Conservation (phyloP, 1,140 invertebrate genomes). For the Xylocopa sonorina region DNA sequence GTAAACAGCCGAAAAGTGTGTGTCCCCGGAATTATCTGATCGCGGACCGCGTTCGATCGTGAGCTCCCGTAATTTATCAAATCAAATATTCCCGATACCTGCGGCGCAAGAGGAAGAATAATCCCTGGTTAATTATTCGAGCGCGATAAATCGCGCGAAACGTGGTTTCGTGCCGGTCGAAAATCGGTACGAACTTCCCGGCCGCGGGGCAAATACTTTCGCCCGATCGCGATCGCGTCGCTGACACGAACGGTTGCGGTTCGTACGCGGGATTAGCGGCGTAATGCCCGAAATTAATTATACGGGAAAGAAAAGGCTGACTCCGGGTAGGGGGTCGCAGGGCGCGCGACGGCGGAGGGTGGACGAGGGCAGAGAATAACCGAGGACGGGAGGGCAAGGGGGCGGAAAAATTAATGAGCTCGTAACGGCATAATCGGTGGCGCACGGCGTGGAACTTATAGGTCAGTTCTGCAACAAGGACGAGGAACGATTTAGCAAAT, state of each 20-base stretch:
- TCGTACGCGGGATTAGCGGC: conserved; percentile 49
- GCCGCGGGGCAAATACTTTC: conserved; percentile 44
- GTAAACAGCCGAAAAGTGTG: too few relatives aligned
- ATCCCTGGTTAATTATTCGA: neutral
- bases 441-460: conserved; percentile 54
- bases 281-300: conserved; percentile 63
- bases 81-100: too few relatives aligned
- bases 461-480: conserved; percentile 41
- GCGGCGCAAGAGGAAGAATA: neutral
- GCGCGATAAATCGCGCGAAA: conserved; percentile 14
- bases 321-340: neutral
- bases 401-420: conserved; percentile 66
- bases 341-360: neutral
- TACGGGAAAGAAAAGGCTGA: conserved; percentile 28
- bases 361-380: conserved; percentile 21
- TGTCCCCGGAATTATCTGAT: too few relatives aligned
- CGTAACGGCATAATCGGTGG: conserved; percentile 62
- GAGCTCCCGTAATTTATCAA: too few relatives aligned
- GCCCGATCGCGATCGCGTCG: conserved; percentile 46
- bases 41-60: too few relatives aligned
- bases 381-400: neutral
- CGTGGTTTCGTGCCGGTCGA: neutral
- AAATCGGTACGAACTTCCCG: neutral
- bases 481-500: conserved; percentile 24
- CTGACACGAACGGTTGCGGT: conserved; percentile 51